phyloP scores from a whole-genome alignment of 2,888 invertebrate genomes.

The Drosophila stalkeri region DNA sequence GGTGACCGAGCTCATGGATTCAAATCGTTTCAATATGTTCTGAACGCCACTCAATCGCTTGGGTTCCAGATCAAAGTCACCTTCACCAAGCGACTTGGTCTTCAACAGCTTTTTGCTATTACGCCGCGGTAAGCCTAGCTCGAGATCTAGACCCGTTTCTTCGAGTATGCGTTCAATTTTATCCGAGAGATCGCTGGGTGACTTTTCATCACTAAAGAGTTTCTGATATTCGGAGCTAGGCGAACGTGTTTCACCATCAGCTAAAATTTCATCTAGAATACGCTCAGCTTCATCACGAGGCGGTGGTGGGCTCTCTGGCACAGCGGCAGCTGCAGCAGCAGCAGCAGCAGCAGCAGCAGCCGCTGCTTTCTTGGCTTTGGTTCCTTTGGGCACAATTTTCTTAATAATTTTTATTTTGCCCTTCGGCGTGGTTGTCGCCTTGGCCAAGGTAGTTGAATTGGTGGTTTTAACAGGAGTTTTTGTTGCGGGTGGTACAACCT shows the following conservation, averaged over 20 bases:
- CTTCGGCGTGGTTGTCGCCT: slow-evolving; percentile 66
- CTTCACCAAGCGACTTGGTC: slow-evolving; percentile 81
- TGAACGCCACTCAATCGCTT: slow-evolving; percentile 72
- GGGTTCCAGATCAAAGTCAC: slow-evolving; percentile 68
- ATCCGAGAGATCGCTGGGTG: slow-evolving; percentile 84
- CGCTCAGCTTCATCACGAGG: slow-evolving; percentile 80
- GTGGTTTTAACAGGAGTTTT: slow-evolving; percentile 24
- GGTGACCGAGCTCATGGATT: slow-evolving; percentile 82
- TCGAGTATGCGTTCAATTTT: slow-evolving; percentile 83
- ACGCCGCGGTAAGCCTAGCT: slow-evolving; percentile 74
- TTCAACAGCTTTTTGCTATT: slow-evolving; percentile 76
- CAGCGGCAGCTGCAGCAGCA: slow-evolving; percentile 33
- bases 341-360: slow-evolving; percentile 43
- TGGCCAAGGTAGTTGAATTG: slow-evolving; percentile 50
- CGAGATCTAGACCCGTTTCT: slow-evolving; percentile 82
- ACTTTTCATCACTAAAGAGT: slow-evolving; percentile 84
- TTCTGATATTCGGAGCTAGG: slow-evolving; percentile 84
- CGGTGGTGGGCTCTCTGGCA: slow-evolving; percentile 5
- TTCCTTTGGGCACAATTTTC: slow-evolving; percentile 82
- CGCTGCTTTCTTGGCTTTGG: slow-evolving; percentile 70
- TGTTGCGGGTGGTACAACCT: slow-evolving; percentile 20
- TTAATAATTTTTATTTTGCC: slow-evolving; percentile 81
- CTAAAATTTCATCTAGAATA: slow-evolving; percentile 83
- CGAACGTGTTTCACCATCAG: slow-evolving; percentile 75
- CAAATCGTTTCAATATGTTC: slow-evolving; percentile 82